Evolutionary conservation across 2,888 invertebrate genomes (phyloP), one percentile per base, ranked within the genome.

Genomic region (Acrobasis suavella): DNA sequence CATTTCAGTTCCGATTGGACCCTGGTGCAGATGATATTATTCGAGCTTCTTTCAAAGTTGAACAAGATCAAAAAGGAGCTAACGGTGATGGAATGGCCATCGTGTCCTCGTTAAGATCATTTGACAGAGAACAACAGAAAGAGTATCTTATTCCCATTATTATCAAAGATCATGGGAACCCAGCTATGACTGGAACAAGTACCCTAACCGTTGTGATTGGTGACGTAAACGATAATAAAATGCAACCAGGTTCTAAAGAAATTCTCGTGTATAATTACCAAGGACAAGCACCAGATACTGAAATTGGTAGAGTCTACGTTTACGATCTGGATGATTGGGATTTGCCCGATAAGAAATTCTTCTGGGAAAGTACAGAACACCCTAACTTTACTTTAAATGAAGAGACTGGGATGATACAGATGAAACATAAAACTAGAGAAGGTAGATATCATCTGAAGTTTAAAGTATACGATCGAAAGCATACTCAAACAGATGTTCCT

Each of bases 321-420:
- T 97, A 98, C 81, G 99, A 99, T 89, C 92, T 97, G 69, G 99
- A 99, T 86, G 99, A 99, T 85, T 99, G 99, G 99, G 99, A 99
- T 91, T 91, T 98, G 69, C 97, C 97, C 0, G 99, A 99, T 85
- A 99, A 99, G 87, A 98, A 97, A 78, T 99, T 98, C 93, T 97
- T 97, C 82, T 98, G 98, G 97, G 97, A 97, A 80, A 95, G 95
- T 55, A 93, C 95, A 62, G 97, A 97, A 81, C 97, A 98, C 92
- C 96, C 96, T 0, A 95, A 96, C 72, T 98, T 98, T 84, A 96
- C 96, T 67, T 91, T 99, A 38, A 96, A 98, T 82, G 96, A 97
- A 83, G 97, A 97, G 80, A 96, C 97, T 0, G 99, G 99, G 16
- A 97, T 98, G 96, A 96, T 99, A 73, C 97, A 96, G 67, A 99